These are phyloP conservation scores for Aphis craccivora DNA, from an alignment of 1,140 invertebrate genomes.

Conservation along the genomic window DNA sequence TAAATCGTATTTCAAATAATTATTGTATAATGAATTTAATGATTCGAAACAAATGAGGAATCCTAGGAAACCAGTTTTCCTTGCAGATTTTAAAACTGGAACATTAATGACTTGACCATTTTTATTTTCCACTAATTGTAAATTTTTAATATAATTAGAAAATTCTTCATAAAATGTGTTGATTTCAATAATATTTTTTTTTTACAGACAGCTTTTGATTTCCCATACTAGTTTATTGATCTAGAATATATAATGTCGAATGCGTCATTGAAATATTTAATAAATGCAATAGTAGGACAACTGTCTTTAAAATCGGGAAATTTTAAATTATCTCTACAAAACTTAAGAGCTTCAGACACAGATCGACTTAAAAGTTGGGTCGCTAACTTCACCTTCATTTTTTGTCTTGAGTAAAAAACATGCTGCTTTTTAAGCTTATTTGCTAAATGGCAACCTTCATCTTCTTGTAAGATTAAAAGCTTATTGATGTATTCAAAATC, in stretches of 20 bases:
- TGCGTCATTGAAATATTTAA: background rate
- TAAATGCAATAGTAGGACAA: background rate
- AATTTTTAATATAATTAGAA: background rate
- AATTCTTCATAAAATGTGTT: background rate
- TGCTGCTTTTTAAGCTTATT: too few relatives aligned
- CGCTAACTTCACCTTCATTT: too few relatives aligned
- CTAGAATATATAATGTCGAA: background rate
- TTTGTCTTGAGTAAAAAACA: too few relatives aligned
- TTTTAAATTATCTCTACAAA: background rate
- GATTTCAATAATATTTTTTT: background rate
- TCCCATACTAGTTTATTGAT: background rate
- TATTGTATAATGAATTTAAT: background rate
- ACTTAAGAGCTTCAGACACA: background rate
- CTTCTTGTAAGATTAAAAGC: too few relatives aligned
- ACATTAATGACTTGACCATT: background rate
- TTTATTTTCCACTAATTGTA: background rate
- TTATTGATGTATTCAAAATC: background rate
- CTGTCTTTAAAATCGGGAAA: background rate
- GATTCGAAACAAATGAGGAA: background rate
- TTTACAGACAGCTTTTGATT: background rate
- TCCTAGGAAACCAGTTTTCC: conserved; percentile 31
- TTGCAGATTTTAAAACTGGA: background rate
- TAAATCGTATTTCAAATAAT: background rate
- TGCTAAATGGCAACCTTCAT: too few relatives aligned
- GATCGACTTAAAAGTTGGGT: too few relatives aligned